Evolutionary conservation across 1,140 invertebrate genomes (phyloP).

Genomic region (Melanaphis sacchari): DNA sequence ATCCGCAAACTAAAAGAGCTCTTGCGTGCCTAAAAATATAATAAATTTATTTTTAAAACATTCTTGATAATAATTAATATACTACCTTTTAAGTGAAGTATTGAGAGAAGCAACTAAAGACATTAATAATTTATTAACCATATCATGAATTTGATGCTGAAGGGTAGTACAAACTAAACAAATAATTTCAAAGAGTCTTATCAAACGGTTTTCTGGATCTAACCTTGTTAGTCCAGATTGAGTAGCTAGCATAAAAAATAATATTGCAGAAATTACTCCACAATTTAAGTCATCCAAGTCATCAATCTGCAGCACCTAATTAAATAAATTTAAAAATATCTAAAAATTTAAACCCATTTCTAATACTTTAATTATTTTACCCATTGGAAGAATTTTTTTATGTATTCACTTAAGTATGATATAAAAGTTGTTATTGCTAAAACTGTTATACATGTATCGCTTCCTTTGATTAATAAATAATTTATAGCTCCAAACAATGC

Average conservation of each 20-base stretch:
- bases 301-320: conserved; percentile 74
- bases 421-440: conserved; percentile 91
- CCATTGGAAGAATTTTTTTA: conserved; percentile 87
- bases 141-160: conserved; percentile 87
- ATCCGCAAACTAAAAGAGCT: conserved; percentile 81
- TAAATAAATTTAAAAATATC: neutral
- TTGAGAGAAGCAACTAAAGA: conserved; percentile 86
- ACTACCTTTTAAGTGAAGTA: conserved; percentile 73
- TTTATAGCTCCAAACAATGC: conserved; percentile 65
- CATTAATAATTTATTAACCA: conserved; percentile 87
- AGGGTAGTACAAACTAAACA: conserved; percentile 89
- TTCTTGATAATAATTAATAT: neutral
- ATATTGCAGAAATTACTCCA: conserved; percentile 88
- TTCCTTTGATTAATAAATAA: conserved; percentile 81
- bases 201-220: conserved; percentile 84
- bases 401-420: conserved; percentile 85
- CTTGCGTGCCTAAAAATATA: conserved; percentile 70
- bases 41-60: neutral
- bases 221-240: conserved; percentile 91
- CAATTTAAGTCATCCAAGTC: conserved; percentile 88
- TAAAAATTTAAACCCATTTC: neutral
- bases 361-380: conserved; percentile 59
- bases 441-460: conserved; percentile 87
- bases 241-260: conserved; percentile 92
- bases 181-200: conserved; percentile 86